Percentiles rank a stretch among this genome's conserved stretches.
Evolutionary conservation across 2,888 invertebrate species (phyloP).

Genomic region (Carcina quercana): DNA sequence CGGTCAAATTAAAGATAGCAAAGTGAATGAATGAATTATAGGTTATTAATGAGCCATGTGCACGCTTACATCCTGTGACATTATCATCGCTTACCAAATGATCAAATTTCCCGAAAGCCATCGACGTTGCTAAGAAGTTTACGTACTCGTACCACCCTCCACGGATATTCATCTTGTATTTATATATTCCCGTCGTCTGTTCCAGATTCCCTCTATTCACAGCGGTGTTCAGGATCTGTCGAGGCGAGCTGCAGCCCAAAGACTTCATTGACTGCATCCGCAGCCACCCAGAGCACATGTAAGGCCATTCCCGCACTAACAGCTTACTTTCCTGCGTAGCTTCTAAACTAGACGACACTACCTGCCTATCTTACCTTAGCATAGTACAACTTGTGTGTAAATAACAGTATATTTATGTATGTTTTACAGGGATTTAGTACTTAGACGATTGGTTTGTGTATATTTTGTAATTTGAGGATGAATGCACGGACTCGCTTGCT

Average conservation of each 20-base stretch:
- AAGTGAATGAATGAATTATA: too few relatives aligned
- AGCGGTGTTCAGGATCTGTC: constrained; percentile 95
- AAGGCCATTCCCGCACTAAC: constrained; percentile 67
- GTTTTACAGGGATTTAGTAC: constrained; percentile 57
- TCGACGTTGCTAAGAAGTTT: too few relatives aligned
- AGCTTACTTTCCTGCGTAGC: constrained; percentile 34
- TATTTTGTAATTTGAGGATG: constrained; percentile 27
- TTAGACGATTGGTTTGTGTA: constrained; percentile 43
- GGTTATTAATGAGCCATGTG: too few relatives aligned
- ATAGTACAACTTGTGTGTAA: constrained; percentile 6
- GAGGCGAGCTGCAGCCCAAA: constrained; percentile 82
- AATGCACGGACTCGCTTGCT: constrained; percentile 34
- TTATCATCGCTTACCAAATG: too few relatives aligned
- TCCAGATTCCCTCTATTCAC: constrained; percentile 96
- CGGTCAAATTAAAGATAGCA: too few relatives aligned
- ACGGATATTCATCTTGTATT: too few relatives aligned
- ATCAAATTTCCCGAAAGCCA: too few relatives aligned
- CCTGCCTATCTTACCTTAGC: constrained; percentile 5
- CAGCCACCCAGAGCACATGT: constrained; percentile 98
- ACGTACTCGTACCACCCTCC: too few relatives aligned
- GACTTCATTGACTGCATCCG: constrained; percentile 95
- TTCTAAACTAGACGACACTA: constrained; percentile 10
- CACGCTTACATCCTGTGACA: too few relatives aligned
- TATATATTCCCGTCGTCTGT: too few relatives aligned
- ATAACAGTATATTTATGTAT: constrained; percentile 34